phyloP scores from a whole-genome alignment of 2,113 vertebrate species.

The Chionodraco myersi region DNA sequence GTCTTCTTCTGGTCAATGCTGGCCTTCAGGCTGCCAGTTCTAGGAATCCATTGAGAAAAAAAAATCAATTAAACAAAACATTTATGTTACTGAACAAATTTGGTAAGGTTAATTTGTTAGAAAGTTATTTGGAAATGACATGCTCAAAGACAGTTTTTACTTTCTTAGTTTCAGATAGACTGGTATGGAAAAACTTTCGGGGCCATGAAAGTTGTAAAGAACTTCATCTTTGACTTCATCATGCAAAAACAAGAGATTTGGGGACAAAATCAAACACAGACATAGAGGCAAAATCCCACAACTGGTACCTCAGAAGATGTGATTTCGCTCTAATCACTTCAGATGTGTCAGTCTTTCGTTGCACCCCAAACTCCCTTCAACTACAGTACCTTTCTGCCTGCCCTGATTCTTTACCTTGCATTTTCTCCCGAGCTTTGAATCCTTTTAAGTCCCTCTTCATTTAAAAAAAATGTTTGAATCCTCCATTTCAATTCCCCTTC shows the following conservation, averaged over 20 bases:
- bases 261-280: background rate
- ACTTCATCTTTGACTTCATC: background rate
- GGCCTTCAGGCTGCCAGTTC: constrained; percentile 40
- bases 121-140: background rate
- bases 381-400: background rate
- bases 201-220: background rate
- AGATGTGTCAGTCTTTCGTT: constrained; percentile 26
- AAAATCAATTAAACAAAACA: background rate
- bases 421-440: constrained; percentile 34
- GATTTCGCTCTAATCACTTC: constrained; percentile 45
- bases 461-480: background rate
- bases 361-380: constrained; percentile 15
- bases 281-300: constrained; percentile 13
- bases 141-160: constrained; percentile 13
- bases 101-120: background rate
- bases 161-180: background rate
- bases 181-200: background rate
- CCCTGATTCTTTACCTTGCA: constrained; percentile 43
- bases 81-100: background rate
- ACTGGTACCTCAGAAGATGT: constrained; percentile 13
- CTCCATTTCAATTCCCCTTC: constrained; percentile 39
- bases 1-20: constrained; percentile 63
- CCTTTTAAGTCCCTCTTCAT: constrained; percentile 30
- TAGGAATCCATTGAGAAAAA: background rate
- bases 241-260: constrained; percentile 10